Evolutionary conservation across 2,888 invertebrate species (phyloP), one percentile per base, ranked within the genome.

Genomic region (Nymphalis urticae): DNA sequence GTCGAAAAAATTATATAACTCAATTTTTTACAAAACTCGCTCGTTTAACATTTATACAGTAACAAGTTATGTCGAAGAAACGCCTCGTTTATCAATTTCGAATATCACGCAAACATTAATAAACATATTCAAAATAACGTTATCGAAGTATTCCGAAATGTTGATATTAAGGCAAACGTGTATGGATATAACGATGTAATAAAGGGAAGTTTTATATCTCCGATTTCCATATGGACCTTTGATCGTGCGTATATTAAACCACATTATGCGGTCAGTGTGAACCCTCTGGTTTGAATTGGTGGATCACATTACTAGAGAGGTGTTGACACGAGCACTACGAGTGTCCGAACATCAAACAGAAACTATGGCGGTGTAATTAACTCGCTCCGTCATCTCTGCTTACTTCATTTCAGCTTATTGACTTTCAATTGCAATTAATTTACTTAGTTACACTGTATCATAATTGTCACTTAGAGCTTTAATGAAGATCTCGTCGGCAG

Each of bases 251-350:
- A 69, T 72, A 73, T 73, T 71, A 73, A 70, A 85, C 88, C 86
- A 75, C 86, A 84, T 76, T 76, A 79, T 79, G 85, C 83, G 88
- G 87, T 85, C 85, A 82, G 79, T 76, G 79, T 81, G 81, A 82
- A 85, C 86, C 84, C 83, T 82, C 82, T 80, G 81, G 85, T 84
- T 83, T 83, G 82, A 81, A 85, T 84, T 82, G 82, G 79, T 78
- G 78, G 82, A 87, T 89, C 88, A 82, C 82, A 85, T 90, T 87
- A 85, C 86, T 77, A 77, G 75, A 81, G 83, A 88, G 84, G 85
- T 86, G 86, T 89, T 87, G 86, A 88, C 86, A 81, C 80, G 80
- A 73, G 78, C 81, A 76, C 82, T 80, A 75, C 79, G 78, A 85
- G 82, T 81, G 80, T 80, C 81, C 80, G 79, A 75, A 82, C 80